Base-by-base conservation (phyloP, 1,140 invertebrate genomes). In the Bombus sibiricus region DNA sequence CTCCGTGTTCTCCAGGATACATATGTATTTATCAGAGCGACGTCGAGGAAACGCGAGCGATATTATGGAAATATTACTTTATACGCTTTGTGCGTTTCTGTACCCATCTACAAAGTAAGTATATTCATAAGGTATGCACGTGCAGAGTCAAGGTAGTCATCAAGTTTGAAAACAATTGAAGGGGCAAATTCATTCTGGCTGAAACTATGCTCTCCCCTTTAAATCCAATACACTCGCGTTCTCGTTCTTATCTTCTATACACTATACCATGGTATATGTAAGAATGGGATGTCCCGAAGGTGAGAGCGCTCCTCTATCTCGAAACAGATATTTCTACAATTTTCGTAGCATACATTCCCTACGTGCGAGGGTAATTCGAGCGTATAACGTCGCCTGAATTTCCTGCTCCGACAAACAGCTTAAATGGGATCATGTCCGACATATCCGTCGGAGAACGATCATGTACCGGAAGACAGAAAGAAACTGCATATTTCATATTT, bases 261-360 rank as follows among this genome's bases (percentile, higher is more conserved):
- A 18, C 37, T 15, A n/a, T 37, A 22, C 34, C 3, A 28, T 4
- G 9, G 4, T 53, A 57, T 10, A 8, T n/a, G 32, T 32, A 62
- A 53, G 41, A 83, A 81, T 12, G 6, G 12, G 32, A 8, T 15
- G 10, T 80, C 5, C 18, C 53, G 10, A 37, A 25, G 53, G 68
- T 18, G 53, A 10, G 39, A 62, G 13, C 39, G 41, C 18, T 66
- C 18, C 80, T 6, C 37, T 28, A 57, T 22, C 15, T 34, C 12
- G 43, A 77, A 57, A 57, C 62, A 76, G 76, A 83, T 57, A 76
- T 83, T 83, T 69, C 37, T 62, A 32, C 62, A 59, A 43, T 73
- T 62, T 81, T 43, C 39, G 18, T 22, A 22, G 47, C 18, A 8
- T 18, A 18, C 18, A 53, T 53, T 8, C n/a, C 15, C 3, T 15